phyloP scores from a whole-genome alignment of 1,140 invertebrate genomes.

The Panulirus ornatus region DNA sequence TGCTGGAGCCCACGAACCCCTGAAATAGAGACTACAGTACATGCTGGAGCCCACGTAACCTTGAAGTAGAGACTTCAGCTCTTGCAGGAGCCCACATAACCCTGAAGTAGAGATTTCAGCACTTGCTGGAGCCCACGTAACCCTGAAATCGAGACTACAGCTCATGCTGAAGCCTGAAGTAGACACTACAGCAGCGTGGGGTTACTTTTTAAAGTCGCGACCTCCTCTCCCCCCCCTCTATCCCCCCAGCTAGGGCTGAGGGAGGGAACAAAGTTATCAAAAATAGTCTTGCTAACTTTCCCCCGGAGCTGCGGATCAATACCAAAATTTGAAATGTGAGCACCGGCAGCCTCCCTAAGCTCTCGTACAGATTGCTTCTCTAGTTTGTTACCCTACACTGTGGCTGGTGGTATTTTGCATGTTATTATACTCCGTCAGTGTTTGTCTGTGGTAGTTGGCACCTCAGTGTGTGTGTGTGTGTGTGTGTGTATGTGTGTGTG shows the following conservation, averaged over 20 bases:
- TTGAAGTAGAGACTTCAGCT: background rate
- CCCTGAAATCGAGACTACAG: background rate
- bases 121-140: too few relatives aligned
- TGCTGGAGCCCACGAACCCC: too few relatives aligned
- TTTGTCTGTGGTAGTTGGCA: too few relatives aligned
- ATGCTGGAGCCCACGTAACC: too few relatives aligned
- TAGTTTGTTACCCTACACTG: background rate
- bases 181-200: background rate
- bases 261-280: conserved; percentile 59
- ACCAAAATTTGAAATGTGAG: conserved; percentile 63
- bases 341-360: background rate
- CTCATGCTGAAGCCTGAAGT: background rate
- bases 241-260: background rate
- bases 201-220: background rate
- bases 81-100: too few relatives aligned
- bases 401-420: too few relatives aligned
- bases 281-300: conserved; percentile 59
- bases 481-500: too few relatives aligned
- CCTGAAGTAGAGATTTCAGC: background rate
- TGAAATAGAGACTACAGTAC: background rate
- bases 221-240: background rate
- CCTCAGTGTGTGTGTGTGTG: too few relatives aligned
- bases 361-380: background rate
- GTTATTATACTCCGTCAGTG: too few relatives aligned
- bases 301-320: conserved; percentile 33